Conservation (phyloP, 2,113 vertebrate genomes). For the Pteronura brasiliensis region DNA sequence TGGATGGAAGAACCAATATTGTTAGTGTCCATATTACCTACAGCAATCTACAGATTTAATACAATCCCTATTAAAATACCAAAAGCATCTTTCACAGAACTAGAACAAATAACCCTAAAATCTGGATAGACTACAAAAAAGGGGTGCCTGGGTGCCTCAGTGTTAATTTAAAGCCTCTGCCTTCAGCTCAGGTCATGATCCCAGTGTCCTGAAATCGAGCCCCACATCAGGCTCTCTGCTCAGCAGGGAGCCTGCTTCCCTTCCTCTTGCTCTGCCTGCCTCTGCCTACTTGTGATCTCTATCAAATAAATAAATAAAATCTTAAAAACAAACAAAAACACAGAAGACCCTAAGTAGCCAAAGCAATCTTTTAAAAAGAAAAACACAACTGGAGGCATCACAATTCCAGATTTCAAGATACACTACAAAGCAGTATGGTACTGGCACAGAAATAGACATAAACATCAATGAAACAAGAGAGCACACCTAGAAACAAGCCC, state of each 20-base stretch:
- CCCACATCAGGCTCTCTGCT: too few relatives aligned
- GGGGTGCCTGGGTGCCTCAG: too few relatives aligned
- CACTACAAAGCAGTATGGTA: background rate
- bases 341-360: too few relatives aligned
- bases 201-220: too few relatives aligned
- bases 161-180: too few relatives aligned
- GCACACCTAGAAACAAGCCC: background rate
- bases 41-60: background rate
- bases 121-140: background rate
- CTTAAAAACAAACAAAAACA: too few relatives aligned
- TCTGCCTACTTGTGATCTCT: too few relatives aligned
- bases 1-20: background rate
- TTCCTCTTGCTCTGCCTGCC: too few relatives aligned
- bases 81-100: background rate
- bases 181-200: too few relatives aligned
- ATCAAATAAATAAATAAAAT: too few relatives aligned
- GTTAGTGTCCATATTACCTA: background rate
- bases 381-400: background rate
- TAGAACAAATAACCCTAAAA: background rate
- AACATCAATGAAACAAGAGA: background rate
- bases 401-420: background rate
- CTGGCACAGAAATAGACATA: background rate
- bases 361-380: background rate
- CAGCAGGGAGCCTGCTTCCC: too few relatives aligned
- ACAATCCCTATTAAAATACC: background rate